Evolutionary conservation across 2,113 vertebrate genomes (phyloP).

Genomic region (Salvelinus namaycush): DNA sequence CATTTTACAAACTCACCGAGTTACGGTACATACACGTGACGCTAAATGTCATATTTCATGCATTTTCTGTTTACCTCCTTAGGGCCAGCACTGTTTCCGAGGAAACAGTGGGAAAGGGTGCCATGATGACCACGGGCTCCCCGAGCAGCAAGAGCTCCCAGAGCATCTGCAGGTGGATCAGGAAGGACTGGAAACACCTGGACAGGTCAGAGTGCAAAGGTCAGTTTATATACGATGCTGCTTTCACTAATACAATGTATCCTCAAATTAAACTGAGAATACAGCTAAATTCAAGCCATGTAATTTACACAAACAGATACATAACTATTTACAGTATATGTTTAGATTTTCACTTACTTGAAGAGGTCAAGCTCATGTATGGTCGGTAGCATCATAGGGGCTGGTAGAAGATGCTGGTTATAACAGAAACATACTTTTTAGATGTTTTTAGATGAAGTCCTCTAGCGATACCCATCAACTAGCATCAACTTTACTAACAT

Average conservation of each 20-base stretch:
- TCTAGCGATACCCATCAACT: not conserved
- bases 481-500: not conserved
- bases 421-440: not conserved
- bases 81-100: slow-evolving; percentile 91
- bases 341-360: slow-evolving; percentile 68
- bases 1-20: not conserved
- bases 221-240: not conserved
- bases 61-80: slow-evolving; percentile 74
- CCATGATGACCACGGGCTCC: slow-evolving; percentile 91
- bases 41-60: not conserved
- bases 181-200: slow-evolving; percentile 90
- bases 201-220: slow-evolving; percentile 30
- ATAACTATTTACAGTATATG: not conserved
- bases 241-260: not conserved
- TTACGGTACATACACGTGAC: too few relatives aligned
- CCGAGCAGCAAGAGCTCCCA: slow-evolving; percentile 94
- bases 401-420: slow-evolving; percentile 79
- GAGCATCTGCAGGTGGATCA: slow-evolving; percentile 88
- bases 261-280: not conserved
- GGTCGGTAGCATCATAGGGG: slow-evolving; percentile 78
- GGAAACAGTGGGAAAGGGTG: slow-evolving; percentile 82
- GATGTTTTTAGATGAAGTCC: not conserved
- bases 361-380: slow-evolving; percentile 91
- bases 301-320: not conserved
- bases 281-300: slow-evolving; percentile 6